Percentiles rank a stretch among this genome's conserved stretches.
Evolutionary conservation across 2,888 invertebrate species (phyloP).

Genomic region (Lottia scabra): DNA sequence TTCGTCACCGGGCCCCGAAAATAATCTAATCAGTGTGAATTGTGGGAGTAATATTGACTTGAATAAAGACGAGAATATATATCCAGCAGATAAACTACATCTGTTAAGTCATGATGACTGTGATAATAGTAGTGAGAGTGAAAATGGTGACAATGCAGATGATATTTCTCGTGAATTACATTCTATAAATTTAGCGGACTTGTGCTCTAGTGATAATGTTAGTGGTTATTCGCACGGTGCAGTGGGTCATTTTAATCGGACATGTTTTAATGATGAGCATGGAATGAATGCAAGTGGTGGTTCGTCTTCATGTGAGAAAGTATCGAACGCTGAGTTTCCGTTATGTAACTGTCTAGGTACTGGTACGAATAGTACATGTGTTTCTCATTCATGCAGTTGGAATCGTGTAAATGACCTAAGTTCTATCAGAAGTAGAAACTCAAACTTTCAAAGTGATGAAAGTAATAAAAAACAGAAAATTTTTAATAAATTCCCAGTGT

Average conservation of each 20-base stretch:
- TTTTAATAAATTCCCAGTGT: constrained; percentile 48
- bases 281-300: constrained; percentile 3
- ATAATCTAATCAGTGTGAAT: neutral
- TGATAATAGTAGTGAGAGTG: constrained; percentile 35
- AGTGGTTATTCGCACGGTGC: neutral
- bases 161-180: constrained; percentile 9
- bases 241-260: neutral
- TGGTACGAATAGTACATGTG: neutral
- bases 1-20: neutral
- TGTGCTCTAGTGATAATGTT: neutral
- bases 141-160: constrained; percentile 30
- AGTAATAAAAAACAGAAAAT: constrained; percentile 55
- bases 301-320: neutral
- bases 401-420: neutral
- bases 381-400: neutral
- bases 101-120: constrained; percentile 7
- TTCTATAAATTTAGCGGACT: no score
- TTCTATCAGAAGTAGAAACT: constrained; percentile 15
- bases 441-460: constrained; percentile 60
- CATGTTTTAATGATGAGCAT: neutral
- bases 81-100: constrained; percentile 17
- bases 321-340: neutral
- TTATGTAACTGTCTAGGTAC: neutral
- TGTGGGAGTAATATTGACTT: neutral
- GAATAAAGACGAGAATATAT: neutral